Conservation (phyloP, 2,113 vertebrate species). For the Psilopsiagon aurifrons region DNA sequence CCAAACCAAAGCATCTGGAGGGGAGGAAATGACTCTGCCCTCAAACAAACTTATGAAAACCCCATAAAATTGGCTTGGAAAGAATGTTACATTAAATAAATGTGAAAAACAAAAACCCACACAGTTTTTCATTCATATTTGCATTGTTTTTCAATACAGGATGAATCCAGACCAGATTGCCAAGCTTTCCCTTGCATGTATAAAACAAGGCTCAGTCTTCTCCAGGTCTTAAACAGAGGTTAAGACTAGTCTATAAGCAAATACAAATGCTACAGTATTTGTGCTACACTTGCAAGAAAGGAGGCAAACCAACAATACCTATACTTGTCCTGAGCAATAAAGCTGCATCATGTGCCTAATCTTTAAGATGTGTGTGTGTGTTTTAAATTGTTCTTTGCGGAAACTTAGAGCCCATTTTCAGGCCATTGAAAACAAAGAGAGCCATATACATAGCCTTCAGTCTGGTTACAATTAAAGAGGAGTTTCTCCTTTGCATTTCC, state of each 20-base stretch:
- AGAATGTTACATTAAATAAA: neutral
- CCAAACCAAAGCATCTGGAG: neutral
- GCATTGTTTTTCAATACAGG: neutral
- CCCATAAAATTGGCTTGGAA: neutral
- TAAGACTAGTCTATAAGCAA: neutral
- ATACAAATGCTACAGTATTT: neutral
- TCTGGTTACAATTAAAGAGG: neutral
- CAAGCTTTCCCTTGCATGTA: neutral
- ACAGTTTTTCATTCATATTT: neutral
- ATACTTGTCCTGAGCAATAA: neutral
- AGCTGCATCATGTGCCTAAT: rapidly evolving
- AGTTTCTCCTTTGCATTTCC: neutral
- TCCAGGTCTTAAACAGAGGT: neutral
- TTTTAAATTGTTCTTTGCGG: neutral
- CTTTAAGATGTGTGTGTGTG: neutral
- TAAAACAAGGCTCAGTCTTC: neutral
- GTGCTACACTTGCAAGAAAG: neutral
- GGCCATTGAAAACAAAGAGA: neutral
- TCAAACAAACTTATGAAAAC: neutral
- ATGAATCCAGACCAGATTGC: neutral
- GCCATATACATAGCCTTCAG: neutral
- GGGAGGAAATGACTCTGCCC: neutral
- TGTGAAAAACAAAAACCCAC: neutral
- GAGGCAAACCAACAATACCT: neutral
- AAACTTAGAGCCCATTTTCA: neutral